A percentile compares a stretch with the other conserved stretches of the same genome.
Evolutionary conservation across 2,888 invertebrate species (phyloP).

Genomic region (Callyntrura sp.): DNA sequence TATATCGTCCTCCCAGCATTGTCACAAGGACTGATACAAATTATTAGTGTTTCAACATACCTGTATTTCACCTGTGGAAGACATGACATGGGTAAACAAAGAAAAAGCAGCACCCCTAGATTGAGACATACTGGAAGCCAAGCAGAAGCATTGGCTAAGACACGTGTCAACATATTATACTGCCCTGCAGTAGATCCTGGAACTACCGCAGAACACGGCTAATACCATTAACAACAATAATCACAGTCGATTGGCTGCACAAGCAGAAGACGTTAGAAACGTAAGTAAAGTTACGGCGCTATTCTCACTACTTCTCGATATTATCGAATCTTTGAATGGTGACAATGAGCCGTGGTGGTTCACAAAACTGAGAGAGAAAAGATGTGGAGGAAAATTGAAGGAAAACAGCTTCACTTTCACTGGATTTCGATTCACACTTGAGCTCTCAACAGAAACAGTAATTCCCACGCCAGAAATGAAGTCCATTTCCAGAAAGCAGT

Average conservation of each 20-base stretch:
- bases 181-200: slow-evolving; percentile 73
- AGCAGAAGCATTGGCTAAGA: slow-evolving; percentile 80
- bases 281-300: slow-evolving; percentile 59
- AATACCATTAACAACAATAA: slow-evolving; percentile 75
- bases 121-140: slow-evolving; percentile 83
- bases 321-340: slow-evolving; percentile 64
- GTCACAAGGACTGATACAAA: background rate
- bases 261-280: slow-evolving; percentile 44
- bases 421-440: slow-evolving; percentile 74
- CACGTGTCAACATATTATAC: slow-evolving; percentile 79
- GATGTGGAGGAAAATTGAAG: slow-evolving; percentile 29
- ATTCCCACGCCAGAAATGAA: slow-evolving; percentile 76
- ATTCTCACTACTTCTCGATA: slow-evolving; percentile 50
- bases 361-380: slow-evolving; percentile 39
- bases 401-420: slow-evolving; percentile 64
- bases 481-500: slow-evolving; percentile 76
- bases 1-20: too few relatives aligned
- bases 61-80: slow-evolving; percentile 84
- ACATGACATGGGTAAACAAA: slow-evolving; percentile 82
- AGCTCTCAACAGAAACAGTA: slow-evolving; percentile 69
- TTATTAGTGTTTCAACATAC: slow-evolving; percentile 71
- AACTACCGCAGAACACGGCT: slow-evolving; percentile 77
- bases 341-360: slow-evolving; percentile 72
- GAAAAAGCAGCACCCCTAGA: slow-evolving; percentile 82
- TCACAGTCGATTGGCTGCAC: slow-evolving; percentile 72